Conservation (phyloP, 2,888 invertebrate genomes). For the Drosophila atripex region DNA sequence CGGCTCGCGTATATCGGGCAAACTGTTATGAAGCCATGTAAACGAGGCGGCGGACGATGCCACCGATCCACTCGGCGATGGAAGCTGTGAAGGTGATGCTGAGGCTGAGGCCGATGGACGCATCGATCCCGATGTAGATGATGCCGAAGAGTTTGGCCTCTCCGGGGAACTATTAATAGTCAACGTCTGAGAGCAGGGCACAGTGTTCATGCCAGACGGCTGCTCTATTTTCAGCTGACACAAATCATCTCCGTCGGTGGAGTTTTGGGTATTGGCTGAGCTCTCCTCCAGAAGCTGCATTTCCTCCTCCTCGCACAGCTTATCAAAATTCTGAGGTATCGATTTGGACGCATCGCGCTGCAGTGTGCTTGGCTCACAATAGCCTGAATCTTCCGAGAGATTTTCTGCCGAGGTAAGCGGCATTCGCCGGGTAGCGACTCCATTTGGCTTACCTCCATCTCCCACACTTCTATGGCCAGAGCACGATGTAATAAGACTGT, state of each 20-base stretch:
- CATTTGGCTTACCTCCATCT: slow-evolving; percentile 20
- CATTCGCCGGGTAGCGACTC: slow-evolving; percentile 53
- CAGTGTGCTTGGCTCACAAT: slow-evolving; percentile 85
- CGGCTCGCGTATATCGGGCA: slow-evolving; percentile 82
- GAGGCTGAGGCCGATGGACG: slow-evolving; percentile 37
- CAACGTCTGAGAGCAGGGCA: slow-evolving; percentile 50
- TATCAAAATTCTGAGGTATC: slow-evolving; percentile 84
- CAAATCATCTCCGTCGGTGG: slow-evolving; percentile 66
- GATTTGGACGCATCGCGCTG: slow-evolving; percentile 83
- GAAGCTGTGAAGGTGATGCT: slow-evolving; percentile 73
- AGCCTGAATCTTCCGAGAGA: slow-evolving; percentile 92
- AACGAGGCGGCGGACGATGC: slow-evolving; percentile 74
- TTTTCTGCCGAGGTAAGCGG: slow-evolving; percentile 89
- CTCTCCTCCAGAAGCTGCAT: slow-evolving; percentile 48
- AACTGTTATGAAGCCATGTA: slow-evolving; percentile 82
- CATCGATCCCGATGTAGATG: slow-evolving; percentile 17
- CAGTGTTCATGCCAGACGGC: slow-evolving; percentile 31
- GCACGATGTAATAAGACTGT: slow-evolving; percentile 65
- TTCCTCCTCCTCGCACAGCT: slow-evolving; percentile 83
- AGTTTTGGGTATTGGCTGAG: slow-evolving; percentile 73
- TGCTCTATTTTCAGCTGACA: slow-evolving; percentile 78
- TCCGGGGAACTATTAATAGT: slow-evolving; percentile 74
- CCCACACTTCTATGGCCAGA: slow-evolving; percentile 39
- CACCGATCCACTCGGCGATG: slow-evolving; percentile 55
- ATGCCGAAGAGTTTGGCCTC: slow-evolving; percentile 65